Base-by-base conservation (phyloP, 2,888 invertebrate genomes). In the Emmelina monodactyla region DNA sequence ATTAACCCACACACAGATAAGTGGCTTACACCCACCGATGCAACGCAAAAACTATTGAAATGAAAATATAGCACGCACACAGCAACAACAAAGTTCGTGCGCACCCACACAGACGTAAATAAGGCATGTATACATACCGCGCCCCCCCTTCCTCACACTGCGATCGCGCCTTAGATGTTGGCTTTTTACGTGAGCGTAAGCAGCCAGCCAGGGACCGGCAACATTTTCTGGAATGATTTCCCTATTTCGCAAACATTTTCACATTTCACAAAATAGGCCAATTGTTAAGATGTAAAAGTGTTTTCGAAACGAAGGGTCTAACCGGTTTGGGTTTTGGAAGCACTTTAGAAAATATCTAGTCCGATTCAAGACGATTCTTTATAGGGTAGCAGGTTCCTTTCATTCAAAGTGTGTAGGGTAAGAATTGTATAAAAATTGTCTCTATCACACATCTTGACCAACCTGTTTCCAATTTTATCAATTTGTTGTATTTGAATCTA, bases 121-220 rank as follows among this genome's bases (percentile, higher is more conserved):
- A 66, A 67, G 62, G 67, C 67, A 60, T 65, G 54, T 67, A 60
- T 51, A 60, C 49, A 51, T 49, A 49, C 55, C 63, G 61, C 55
- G 53, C 41, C 38, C 46, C 50, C 44, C 50, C 44, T 43, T 45
- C 45, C 45, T 43, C 53, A 47, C 47, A 48, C 44, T 49, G 44
- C 57, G 50, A 35, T 45, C 53, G 57, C 69, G 73, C 76, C 78
- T 78, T 76, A 78, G 78, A 78, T 73, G 72, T 69, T 75, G 67
- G 72, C 72, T 78, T 78, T 76, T 78, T 78, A 76, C 76, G 72
- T 67, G 73, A 63, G 60, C 63, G 62, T 65, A 70, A 73, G 71
- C 68, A 70, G 62, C 55, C 53, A 52, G 43, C 48, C 59, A 55
- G 66, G 48, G 46, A 52, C 47, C 35, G 37, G 22, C 41, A 69